Evolutionary conservation across 2,888 invertebrate genomes (phyloP).

Genomic region (Aquatica leii): DNA sequence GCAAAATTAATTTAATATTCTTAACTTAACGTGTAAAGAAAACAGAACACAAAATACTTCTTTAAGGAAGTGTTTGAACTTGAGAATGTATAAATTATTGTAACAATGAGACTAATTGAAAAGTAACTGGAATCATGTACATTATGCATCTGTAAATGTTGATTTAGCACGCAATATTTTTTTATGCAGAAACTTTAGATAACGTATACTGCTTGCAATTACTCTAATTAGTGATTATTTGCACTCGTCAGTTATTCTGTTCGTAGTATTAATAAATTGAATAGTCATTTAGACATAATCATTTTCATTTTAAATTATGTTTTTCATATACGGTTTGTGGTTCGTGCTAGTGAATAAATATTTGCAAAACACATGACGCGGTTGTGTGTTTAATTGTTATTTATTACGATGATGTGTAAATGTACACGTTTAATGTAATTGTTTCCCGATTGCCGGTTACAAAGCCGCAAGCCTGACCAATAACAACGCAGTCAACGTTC

Average conservation of each 20-base stretch:
- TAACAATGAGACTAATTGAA: no score
- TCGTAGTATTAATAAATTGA: constrained; percentile 24
- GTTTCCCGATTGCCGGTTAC: constrained; percentile 29
- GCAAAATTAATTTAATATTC: no score
- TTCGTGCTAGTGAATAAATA: constrained; percentile 32
- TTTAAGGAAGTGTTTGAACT: no score
- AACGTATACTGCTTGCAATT: constrained; percentile 26
- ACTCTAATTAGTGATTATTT: constrained; percentile 38
- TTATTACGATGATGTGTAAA: constrained; percentile 29
- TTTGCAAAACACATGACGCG: constrained; percentile 30
- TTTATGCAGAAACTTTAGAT: constrained; percentile 20
- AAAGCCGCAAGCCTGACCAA: constrained; percentile 20
- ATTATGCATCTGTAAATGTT: no score
- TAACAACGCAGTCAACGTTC: constrained; percentile 23
- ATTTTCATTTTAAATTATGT: constrained; percentile 27
- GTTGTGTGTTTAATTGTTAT: constrained; percentile 34
- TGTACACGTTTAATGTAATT: constrained; percentile 29
- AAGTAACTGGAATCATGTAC: no score
- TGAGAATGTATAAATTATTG: no score
- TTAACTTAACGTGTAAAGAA: no score
- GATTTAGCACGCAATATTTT: constrained; percentile 45
- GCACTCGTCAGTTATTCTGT: constrained; percentile 38
- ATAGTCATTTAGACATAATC: constrained; percentile 24
- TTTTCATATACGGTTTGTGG: constrained; percentile 24
- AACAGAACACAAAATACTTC: no score